phyloP scores from a whole-genome alignment of 1,140 invertebrate species.

The Lasioglossum albipes region DNA sequence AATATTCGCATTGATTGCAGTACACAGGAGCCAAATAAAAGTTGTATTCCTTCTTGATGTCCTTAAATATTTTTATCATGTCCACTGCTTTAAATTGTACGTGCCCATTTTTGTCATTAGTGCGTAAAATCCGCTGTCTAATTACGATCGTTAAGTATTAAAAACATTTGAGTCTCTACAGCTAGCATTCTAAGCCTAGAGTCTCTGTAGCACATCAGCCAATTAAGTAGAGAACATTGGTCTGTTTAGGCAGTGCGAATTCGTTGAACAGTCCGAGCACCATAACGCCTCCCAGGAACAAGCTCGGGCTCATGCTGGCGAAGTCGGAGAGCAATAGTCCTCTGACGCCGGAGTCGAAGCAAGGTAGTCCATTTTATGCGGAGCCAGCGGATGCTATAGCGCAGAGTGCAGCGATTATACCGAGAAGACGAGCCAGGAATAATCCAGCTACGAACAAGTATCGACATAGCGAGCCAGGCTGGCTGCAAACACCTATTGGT shows the following conservation, averaged over 20 bases:
- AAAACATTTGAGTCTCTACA: too few relatives aligned
- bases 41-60: too few relatives aligned
- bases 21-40: too few relatives aligned
- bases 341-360: constrained; percentile 80
- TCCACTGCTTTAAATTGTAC: too few relatives aligned
- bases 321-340: constrained; percentile 76
- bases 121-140: too few relatives aligned
- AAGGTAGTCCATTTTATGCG: constrained; percentile 93
- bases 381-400: constrained; percentile 93
- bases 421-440: constrained; percentile 69
- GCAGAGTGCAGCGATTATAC: constrained; percentile 77
- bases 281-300: constrained; percentile 75
- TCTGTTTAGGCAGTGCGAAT: constrained; percentile 72
- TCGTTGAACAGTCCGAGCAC: constrained; percentile 75
- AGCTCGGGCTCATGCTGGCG: constrained; percentile 73
- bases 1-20: too few relatives aligned
- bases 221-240: too few relatives aligned
- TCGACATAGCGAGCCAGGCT: constrained; percentile 84
- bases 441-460: constrained; percentile 77
- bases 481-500: constrained; percentile 78
- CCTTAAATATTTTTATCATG: too few relatives aligned
- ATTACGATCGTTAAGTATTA: too few relatives aligned
- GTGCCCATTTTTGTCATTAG: too few relatives aligned
- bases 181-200: too few relatives aligned
- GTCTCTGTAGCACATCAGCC: too few relatives aligned